Base-by-base conservation (phyloP, 2,113 vertebrate genomes). In the Synodontis membranacea region DNA sequence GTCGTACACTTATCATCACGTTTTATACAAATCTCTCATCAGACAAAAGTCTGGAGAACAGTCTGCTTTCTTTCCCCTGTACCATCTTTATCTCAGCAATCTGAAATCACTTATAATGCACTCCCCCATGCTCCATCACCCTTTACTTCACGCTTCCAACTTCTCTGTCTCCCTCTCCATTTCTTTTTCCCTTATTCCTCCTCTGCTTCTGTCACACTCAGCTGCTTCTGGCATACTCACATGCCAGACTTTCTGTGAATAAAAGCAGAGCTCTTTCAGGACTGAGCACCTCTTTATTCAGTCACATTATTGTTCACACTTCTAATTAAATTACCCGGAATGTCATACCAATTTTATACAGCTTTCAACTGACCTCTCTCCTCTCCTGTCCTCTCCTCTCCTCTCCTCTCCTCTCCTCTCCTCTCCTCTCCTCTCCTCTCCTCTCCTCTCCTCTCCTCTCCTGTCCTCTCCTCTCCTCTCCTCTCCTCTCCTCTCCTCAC, bases 171-270 rank as follows among this genome's bases (percentile, higher is more conserved):
- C 9, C 50, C n/a, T 21, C 9, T 66, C 58, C 25, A 25, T 31
- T 60, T 82, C 80, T 19, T 37, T 39, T 23, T 52, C 21, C 31
- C 34, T 39, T 72, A 34, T 9, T 72, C 21, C 62, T 68, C 42
- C 72, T 23, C 50, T 2, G 52, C 28, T 75, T 62, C 72, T 52
- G 76, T 80, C 76, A 80, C 62, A 70, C 46, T 44, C 76, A 8
- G 34, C 80, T 80, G 72, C 37, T 62, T 58, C 60, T 80, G 84
- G n/a, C n/a, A n/a, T n/a, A n/a, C n/a, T n/a, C n/a, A 86, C 85
- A 86, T 54, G 76, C 62, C 31, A 11, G 58, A 62, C 6, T n/a
- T 56, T 85, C 28, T 80, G 25, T 50, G 28, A 64, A 86, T 46
- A 54, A 86, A 68, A 72, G 78, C 76, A 39, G 14, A 2, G 11